Evolutionary conservation across 2,113 vertebrate genomes (phyloP).

Genomic region (Mustela lutreola): DNA sequence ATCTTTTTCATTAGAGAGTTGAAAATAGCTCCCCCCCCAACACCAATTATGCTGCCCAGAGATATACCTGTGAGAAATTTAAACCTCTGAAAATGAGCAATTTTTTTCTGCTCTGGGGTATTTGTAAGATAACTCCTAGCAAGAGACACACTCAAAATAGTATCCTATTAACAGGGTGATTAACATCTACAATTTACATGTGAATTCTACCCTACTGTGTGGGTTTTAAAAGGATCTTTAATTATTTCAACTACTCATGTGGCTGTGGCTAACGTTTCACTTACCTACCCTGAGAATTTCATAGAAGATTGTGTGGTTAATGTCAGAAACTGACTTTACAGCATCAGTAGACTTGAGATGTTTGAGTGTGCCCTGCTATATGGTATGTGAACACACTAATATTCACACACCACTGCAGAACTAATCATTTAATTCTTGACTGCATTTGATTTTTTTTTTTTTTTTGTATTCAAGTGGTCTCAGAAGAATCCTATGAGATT

Average conservation of each 20-base stretch:
- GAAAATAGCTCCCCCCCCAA: neutral
- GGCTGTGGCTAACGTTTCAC: neutral
- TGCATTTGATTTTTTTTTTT: neutral
- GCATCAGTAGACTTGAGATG: neutral
- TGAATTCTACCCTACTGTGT: conserved; percentile 44
- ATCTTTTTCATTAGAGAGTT: conserved; percentile 59
- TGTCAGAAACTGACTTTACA: neutral
- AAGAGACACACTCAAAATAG: conserved; percentile 54
- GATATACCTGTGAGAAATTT: conserved; percentile 62
- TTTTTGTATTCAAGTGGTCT: neutral
- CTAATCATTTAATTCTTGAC: neutral
- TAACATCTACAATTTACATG: conserved; percentile 25
- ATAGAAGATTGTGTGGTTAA: neutral
- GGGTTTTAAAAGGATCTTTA: neutral
- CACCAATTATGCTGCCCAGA: conserved; percentile 45
- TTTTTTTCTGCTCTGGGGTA: conserved; percentile 45
- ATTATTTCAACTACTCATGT: neutral
- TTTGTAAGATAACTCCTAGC: neutral
- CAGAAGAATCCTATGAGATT: neutral
- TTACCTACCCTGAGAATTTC: neutral
- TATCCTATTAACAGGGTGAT: conserved; percentile 51
- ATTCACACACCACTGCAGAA: neutral
- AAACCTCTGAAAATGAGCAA: conserved; percentile 58
- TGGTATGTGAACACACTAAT: neutral
- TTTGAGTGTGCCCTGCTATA: neutral